A percentile compares a stretch with the other conserved stretches of the same genome.
phyloP scores from a whole-genome alignment of 2,797 vertebrate species.

The Cirrhinus molitorella region DNA sequence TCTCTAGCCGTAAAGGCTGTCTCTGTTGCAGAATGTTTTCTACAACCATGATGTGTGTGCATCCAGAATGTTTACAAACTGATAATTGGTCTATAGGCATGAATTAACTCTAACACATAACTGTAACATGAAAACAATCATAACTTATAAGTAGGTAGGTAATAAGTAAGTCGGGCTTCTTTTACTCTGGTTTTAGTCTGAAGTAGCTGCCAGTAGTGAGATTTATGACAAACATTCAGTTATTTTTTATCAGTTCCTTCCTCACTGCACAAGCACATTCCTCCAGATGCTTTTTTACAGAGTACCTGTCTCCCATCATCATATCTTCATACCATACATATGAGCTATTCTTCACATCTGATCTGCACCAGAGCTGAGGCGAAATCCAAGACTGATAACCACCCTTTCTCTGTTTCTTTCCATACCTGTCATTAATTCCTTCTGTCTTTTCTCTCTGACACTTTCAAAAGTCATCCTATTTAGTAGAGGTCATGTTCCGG shows the following conservation, averaged over 20 bases:
- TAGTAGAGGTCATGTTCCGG: neutral
- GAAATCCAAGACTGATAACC: conserved; percentile 7
- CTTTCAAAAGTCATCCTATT: conserved; percentile 18
- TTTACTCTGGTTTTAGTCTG: neutral
- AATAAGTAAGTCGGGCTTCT: too few relatives aligned
- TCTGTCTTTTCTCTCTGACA: neutral
- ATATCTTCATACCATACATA: conserved; percentile 40
- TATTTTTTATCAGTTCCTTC: conserved; percentile 3
- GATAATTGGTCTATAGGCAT: too few relatives aligned
- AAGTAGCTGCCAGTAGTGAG: neutral
- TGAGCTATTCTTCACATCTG: conserved; percentile 41
- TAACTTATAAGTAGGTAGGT: neutral
- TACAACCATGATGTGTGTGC: too few relatives aligned
- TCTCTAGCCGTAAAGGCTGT: too few relatives aligned
- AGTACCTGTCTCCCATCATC: conserved; percentile 23
- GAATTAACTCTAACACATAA: neutral
- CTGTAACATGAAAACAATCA: too few relatives aligned
- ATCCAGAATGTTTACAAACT: too few relatives aligned
- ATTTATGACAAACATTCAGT: neutral
- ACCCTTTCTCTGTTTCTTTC: neutral
- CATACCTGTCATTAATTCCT: neutral
- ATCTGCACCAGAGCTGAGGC: conserved; percentile 28
- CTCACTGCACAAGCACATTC: neutral
- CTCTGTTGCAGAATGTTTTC: too few relatives aligned
- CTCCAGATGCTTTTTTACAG: conserved; percentile 9